Conservation (phyloP, 2,888 invertebrate species). For the Dynastes maya region DNA sequence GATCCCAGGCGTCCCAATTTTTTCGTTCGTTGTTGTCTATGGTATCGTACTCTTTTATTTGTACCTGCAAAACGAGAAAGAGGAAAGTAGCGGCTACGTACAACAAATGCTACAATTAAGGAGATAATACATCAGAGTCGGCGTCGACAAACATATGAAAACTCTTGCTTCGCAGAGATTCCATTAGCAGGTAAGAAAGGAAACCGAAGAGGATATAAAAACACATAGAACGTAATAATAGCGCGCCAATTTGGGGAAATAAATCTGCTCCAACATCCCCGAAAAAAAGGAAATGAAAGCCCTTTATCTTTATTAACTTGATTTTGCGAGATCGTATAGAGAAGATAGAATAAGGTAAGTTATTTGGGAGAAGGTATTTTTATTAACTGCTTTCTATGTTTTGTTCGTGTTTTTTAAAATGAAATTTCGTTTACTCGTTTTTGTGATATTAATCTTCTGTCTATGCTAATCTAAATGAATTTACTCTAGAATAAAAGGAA, state of each 20-base stretch:
- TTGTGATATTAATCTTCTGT: not conserved
- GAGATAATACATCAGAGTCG: not conserved
- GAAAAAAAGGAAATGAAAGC: not conserved
- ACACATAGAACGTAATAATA: slow-evolving; percentile 9
- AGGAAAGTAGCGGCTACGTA: slow-evolving; percentile 6
- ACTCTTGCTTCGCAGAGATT: not conserved
- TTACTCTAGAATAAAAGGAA: too few species aligned
- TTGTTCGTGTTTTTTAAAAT: not conserved
- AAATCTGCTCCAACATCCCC: slow-evolving; percentile 19
- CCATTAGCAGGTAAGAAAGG: slow-evolving; percentile 22
- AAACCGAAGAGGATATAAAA: slow-evolving; percentile 16
- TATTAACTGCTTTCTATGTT: not conserved
- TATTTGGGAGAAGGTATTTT: not conserved
- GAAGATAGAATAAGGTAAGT: not conserved
- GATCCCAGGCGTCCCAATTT: slow-evolving; percentile 99
- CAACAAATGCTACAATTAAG: slow-evolving; percentile 23
- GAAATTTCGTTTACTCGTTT: not conserved
- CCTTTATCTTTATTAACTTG: slow-evolving; percentile 17
- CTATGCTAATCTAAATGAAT: too few species aligned
- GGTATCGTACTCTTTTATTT: slow-evolving; percentile 77
- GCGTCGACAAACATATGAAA: slow-evolving; percentile 21
- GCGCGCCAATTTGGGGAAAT: slow-evolving; percentile 7
- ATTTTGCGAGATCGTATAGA: not conserved
- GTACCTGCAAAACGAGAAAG: slow-evolving; percentile 73
- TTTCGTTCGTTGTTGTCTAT: slow-evolving; percentile 75